Base-by-base conservation (phyloP, 2,113 vertebrate species). In the Tetrao urogallus region DNA sequence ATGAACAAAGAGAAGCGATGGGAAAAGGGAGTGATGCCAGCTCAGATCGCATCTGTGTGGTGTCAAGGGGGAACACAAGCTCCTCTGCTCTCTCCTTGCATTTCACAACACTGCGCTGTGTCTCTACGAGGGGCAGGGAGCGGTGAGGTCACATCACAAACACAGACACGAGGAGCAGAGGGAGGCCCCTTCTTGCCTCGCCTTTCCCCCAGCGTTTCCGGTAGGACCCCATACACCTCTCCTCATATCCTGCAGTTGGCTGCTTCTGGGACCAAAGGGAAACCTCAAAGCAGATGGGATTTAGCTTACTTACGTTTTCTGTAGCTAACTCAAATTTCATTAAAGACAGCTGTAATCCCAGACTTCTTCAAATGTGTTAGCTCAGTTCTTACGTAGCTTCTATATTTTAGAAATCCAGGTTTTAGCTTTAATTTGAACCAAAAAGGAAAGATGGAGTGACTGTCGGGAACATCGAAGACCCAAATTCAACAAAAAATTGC, bases 211-310 rank as follows among this genome's bases (percentile, higher is more conserved):
- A 58, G 92, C 73, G n/a, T 97, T 98, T 98, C 98, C 96, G 90
- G 83, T 73, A 93, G 96, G 38, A 96, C 84, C 89, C 88, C 11
- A 10, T 90, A 94, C 96, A 96, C 95, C 94, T 98, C 92, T 69
- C 88, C 96, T 98, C 97, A 98, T 97, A 98, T 98, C 98, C 97
- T 97, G 97, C 66, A 17, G 61, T 92, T 54, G 64, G 84, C 76
- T 82, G 13, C 97, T 95, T 77, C 78, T 82, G 98, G 96, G 98
- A 97, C 63, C 56, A 54, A 57, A 95, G 91, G 93, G 78, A 98
- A 97, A 97, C 95, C 97, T 98, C 93, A 38, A 77, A 95, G 96
- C 97, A 98, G 96, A 96, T 98, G 98, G 97, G 94, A 92, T 98
- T 97, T 96, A 96, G 34, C 88, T 98, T 96, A 97, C 95, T 97